phyloP scores from a whole-genome alignment of 2,113 vertebrate genomes.

The Piprites chloris region DNA sequence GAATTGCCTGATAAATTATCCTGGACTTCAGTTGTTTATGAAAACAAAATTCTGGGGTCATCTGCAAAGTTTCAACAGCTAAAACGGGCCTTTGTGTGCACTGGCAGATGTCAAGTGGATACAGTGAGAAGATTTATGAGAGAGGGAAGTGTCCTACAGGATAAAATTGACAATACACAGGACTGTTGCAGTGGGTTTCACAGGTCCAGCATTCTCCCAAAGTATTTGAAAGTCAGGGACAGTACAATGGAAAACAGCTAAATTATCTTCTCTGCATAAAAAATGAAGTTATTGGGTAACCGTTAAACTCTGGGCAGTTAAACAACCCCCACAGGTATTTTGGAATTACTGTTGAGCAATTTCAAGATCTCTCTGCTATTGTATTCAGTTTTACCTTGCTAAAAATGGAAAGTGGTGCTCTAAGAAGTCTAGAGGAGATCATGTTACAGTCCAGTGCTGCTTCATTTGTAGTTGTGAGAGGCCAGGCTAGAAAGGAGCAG shows the following conservation, averaged over 20 bases:
- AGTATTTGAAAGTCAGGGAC: not conserved
- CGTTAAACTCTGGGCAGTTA: not conserved
- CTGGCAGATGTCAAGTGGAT: not conserved
- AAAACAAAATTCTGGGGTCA: not conserved
- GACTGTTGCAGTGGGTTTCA: not conserved
- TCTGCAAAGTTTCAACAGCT: not conserved
- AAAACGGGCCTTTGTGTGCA: not conserved
- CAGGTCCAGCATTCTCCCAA: not conserved
- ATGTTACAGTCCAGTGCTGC: not conserved
- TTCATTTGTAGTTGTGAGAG: not conserved
- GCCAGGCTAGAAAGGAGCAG: not conserved
- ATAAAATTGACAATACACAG: not conserved
- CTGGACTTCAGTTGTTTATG: not conserved
- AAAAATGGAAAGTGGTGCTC: conserved; percentile 28
- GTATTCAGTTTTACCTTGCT: conserved; percentile 1
- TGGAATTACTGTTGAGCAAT: not conserved
- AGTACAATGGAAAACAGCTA: not conserved
- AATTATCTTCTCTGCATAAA: not conserved
- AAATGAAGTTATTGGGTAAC: not conserved
- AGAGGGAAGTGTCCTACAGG: not conserved
- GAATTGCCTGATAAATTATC: not conserved
- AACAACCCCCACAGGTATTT: not conserved
- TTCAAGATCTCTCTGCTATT: conserved; percentile 28
- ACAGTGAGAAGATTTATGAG: not conserved
- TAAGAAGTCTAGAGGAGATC: not conserved